Conservation (phyloP, 2,113 vertebrate species). For the Hyaena hyaena region DNA sequence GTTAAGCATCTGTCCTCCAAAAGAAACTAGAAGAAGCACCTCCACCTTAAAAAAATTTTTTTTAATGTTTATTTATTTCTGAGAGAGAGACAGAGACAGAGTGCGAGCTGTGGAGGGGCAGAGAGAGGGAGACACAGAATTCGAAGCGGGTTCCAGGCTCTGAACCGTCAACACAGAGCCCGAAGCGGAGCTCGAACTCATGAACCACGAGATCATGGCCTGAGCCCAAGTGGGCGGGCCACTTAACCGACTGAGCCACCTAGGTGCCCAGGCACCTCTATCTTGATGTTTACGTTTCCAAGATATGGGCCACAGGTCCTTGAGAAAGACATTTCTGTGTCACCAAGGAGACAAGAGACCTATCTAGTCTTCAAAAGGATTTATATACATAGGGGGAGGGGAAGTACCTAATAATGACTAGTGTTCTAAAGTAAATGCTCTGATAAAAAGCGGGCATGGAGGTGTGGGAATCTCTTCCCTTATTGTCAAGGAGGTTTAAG, state of each 20-base stretch:
- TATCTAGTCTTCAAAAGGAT: not conserved
- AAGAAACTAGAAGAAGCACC: not conserved
- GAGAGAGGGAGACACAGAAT: no score
- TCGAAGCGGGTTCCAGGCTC: no score
- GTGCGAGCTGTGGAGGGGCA: no score
- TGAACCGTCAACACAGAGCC: no score
- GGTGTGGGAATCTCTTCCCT: not conserved
- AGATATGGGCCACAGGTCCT: not conserved
- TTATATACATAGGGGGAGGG: not conserved
- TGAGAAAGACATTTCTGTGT: not conserved
- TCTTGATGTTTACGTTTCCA: not conserved
- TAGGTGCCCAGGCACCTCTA: not conserved
- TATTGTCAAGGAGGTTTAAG: not conserved
- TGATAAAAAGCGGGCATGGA: not conserved
- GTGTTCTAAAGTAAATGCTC: not conserved
- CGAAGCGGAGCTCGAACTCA: no score
- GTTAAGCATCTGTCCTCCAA: not conserved
- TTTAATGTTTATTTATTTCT: no score
- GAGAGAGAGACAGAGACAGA: no score
- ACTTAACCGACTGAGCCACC: no score
- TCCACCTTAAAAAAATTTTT: not conserved
- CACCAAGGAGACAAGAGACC: not conserved
- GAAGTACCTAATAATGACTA: not conserved
- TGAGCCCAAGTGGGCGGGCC: no score
- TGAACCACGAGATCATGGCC: no score